Conservation (phyloP, 2,888 invertebrate genomes). For the Heliothis peltigera region DNA sequence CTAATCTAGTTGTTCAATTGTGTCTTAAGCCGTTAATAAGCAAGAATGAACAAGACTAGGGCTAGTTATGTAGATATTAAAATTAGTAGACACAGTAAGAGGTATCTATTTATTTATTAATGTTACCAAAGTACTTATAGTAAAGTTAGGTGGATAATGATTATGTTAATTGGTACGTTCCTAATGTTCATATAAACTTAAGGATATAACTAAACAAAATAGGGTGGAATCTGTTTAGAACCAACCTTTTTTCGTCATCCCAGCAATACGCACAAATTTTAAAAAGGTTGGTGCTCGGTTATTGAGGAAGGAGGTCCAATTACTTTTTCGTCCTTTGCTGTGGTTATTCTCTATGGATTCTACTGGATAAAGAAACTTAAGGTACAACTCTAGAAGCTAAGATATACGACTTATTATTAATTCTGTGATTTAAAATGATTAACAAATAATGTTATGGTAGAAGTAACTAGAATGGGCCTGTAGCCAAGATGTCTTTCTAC, state of each 20-base stretch:
- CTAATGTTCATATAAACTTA: neutral
- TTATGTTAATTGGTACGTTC: slow-evolving; percentile 2
- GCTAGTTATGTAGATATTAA: neutral
- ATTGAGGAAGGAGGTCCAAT: too few relatives aligned
- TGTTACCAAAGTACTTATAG: neutral
- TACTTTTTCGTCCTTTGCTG: neutral
- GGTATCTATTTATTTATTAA: neutral
- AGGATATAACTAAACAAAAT: neutral
- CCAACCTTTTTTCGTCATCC: neutral
- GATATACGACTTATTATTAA: neutral
- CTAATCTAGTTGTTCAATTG: neutral
- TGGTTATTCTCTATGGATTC: neutral
- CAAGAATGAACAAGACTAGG: neutral
- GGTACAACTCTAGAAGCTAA: neutral
- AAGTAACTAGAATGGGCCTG: too few relatives aligned
- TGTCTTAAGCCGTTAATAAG: neutral
- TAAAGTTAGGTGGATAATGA: neutral
- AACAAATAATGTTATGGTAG: neutral
- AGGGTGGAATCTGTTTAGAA: neutral
- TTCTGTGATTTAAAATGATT: neutral
- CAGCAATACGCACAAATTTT: too few relatives aligned
- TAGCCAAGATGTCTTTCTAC: too few relatives aligned
- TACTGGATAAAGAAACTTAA: neutral
- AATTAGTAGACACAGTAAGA: neutral
- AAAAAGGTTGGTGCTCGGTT: neutral